Evolutionary conservation across 2,797 vertebrate genomes (phyloP), one percentile per base, ranked within the genome.

Genomic region (Acipenser transmontanus): DNA sequence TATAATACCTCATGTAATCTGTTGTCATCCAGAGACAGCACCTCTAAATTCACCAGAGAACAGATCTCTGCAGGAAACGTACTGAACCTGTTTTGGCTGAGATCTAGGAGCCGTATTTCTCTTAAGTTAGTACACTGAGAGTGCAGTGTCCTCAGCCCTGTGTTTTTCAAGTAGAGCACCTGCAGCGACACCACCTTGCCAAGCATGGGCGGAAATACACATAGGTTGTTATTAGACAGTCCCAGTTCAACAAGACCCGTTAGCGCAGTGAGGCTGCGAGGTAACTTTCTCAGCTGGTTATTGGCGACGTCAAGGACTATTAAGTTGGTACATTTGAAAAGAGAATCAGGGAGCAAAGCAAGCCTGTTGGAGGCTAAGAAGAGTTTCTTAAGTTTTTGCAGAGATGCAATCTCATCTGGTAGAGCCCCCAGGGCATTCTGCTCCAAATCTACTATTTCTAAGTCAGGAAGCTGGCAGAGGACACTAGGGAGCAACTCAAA

Each of bases 401-500:
- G 85, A 69, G 7, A 67, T 67, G 6, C 71, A 68, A 8, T 71
- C 64, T 85, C 81, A 49, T 73, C 75, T 0, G 85, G 82, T 59
- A 87, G 68, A 65, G 8, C 50, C 1, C 34, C 59, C 4, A 88
- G 49, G 1, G 49, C 66, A 68, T 88, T 89, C 50, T 78, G 64
- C 49, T 85, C 80, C 67, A 88, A 56, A 68, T 87, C 83, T 13
- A 81, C 68, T 64, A 85, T 70, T 77, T 87, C 80, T 70, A 86
- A 72, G 60, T 68, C 61, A 69, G 1, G 49, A 59, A 87, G 75
- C 1, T 56, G 64, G 17, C 79, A 84, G 54, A 87, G 75, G 47
- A 83, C 76, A 1, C 2, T 1, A 0, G 85, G 85, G 63, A 89
- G 84, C 1, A 3, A 47, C 48, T 77, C 61, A 66, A 85, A 73